Evolutionary conservation across 2,797 vertebrate species (phyloP).

Genomic region (Vireo griseus): DNA sequence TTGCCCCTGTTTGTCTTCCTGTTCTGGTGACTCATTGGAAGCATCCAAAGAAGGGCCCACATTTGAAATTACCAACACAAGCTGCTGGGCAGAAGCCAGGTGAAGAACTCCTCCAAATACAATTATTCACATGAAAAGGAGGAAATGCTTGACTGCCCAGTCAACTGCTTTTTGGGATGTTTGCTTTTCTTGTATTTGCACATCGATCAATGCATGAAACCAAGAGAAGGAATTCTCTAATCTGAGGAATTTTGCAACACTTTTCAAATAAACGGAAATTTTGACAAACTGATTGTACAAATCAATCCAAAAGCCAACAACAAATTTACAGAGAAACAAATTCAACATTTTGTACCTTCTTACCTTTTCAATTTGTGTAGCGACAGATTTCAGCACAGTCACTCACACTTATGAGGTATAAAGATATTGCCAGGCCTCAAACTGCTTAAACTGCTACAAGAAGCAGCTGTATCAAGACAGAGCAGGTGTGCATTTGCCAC

Average conservation of each 20-base stretch:
- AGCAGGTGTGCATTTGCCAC: background rate
- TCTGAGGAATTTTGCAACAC: background rate
- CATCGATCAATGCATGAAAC: background rate
- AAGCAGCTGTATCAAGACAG: background rate
- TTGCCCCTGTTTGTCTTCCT: background rate
- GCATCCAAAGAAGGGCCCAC: background rate
- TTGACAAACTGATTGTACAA: background rate
- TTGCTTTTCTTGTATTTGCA: background rate
- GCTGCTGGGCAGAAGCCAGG: background rate
- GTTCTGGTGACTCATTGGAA: background rate
- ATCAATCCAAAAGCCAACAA: background rate
- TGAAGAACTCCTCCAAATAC: background rate
- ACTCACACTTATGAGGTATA: background rate
- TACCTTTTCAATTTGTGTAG: background rate
- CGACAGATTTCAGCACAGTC: background rate
- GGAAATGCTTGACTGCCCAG: fast-evolving
- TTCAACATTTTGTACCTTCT: background rate
- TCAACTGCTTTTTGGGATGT: background rate
- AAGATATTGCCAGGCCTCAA: background rate
- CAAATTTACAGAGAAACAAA: background rate
- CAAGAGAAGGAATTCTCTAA: background rate
- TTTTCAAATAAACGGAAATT: background rate
- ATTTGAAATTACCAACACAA: background rate
- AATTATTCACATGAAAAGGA: background rate
- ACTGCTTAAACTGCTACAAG: background rate